These are phyloP conservation scores for Spea bombifrons DNA, from an alignment of 2,113 vertebrate species.

Conservation along the genomic window DNA sequence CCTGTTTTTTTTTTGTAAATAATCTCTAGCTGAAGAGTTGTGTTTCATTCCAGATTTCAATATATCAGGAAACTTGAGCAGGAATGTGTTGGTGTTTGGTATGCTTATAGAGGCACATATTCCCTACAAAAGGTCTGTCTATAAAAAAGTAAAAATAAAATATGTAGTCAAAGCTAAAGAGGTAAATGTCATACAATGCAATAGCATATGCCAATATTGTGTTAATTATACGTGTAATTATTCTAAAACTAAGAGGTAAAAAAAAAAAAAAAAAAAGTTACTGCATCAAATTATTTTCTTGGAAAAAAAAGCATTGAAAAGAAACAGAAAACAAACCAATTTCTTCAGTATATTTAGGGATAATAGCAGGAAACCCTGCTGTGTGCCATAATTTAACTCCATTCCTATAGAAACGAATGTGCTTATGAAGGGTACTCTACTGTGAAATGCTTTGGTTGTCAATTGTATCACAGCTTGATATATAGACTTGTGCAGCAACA, in stretches of 20 bases:
- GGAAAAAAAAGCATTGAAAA: not conserved
- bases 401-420: not conserved
- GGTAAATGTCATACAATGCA: not conserved
- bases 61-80: not conserved
- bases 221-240: not conserved
- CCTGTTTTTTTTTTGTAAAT: not conserved
- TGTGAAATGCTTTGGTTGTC: not conserved
- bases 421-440: not conserved
- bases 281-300: constrained; percentile 1
- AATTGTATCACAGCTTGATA: not conserved
- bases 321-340: not conserved
- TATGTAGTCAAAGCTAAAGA: not conserved
- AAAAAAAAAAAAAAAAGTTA: not conserved
- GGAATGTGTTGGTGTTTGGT: not conserved
- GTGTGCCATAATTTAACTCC: not conserved
- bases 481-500: not conserved
- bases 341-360: not conserved
- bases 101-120: not conserved
- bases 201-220: not conserved
- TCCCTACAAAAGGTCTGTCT: not conserved
- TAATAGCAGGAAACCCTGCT: not conserved
- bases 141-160: not conserved
- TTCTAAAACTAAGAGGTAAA: not conserved
- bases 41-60: constrained; percentile 8
- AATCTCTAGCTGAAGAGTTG: not conserved